phyloP scores from a whole-genome alignment of 2,888 invertebrate species.

The Lycaena phlaeas region DNA sequence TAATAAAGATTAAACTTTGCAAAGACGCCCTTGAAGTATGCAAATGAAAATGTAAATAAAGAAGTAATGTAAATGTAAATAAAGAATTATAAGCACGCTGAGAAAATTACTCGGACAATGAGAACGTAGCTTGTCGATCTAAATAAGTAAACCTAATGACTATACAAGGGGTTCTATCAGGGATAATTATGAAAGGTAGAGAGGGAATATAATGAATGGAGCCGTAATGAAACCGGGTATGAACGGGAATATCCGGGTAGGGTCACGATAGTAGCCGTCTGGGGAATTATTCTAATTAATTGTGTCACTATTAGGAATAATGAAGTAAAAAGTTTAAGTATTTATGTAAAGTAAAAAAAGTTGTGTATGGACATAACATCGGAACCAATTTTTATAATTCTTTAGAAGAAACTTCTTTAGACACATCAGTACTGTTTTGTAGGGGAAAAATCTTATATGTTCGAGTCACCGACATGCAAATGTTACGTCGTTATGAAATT shows the following conservation, averaged over 20 bases:
- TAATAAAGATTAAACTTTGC: not conserved
- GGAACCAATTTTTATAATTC: too few relatives aligned
- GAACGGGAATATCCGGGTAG: not conserved
- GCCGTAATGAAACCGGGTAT: not conserved
- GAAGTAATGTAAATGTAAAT: not conserved
- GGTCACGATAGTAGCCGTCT: constrained; percentile 1
- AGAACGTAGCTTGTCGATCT: not conserved
- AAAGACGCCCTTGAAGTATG: constrained; percentile 2
- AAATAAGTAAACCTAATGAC: not conserved
- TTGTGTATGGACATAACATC: too few relatives aligned
- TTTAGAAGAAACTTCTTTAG: too few relatives aligned
- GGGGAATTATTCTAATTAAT: too few relatives aligned
- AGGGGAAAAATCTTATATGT: too few relatives aligned
- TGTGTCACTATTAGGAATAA: too few relatives aligned
- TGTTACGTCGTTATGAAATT: too few relatives aligned
- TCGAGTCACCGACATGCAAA: too few relatives aligned
- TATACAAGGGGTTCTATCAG: not conserved
- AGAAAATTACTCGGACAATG: not conserved
- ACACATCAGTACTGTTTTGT: too few relatives aligned
- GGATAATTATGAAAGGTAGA: not conserved
- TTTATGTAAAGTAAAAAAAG: too few relatives aligned
- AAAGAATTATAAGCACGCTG: not conserved
- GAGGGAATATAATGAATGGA: not conserved
- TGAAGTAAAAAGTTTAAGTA: too few relatives aligned
- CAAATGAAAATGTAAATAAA: not conserved